Percentiles rank a stretch among this genome's conserved stretches.
Conservation (phyloP, 2,888 invertebrate genomes). For the Myopa tessellatipennis region DNA sequence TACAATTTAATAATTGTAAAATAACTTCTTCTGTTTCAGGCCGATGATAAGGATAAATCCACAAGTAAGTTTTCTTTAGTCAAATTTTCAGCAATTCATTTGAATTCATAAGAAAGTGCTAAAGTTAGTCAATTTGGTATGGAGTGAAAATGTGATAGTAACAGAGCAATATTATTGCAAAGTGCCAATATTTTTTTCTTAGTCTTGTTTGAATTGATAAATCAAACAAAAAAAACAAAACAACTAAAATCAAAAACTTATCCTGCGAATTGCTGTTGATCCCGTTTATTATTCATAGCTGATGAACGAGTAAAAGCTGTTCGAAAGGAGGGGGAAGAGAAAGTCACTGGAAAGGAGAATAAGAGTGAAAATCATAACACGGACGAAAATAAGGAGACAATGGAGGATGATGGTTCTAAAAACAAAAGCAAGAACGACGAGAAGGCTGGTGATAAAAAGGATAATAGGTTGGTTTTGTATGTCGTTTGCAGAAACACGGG, state of each 20-base stretch:
- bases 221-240: constrained; percentile 29
- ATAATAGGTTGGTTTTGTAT: constrained; percentile 71
- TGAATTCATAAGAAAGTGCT: background rate
- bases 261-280: constrained; percentile 41
- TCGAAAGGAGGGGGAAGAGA: constrained; percentile 38
- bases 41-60: constrained; percentile 71
- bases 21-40: constrained; percentile 50
- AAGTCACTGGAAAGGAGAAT: constrained; percentile 43
- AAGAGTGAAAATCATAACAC: constrained; percentile 50
- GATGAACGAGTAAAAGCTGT: constrained; percentile 34
- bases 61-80: constrained; percentile 70
- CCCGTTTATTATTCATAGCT: constrained; percentile 39
- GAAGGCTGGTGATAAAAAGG: constrained; percentile 69
- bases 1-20: background rate
- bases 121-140: background rate
- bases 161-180: background rate
- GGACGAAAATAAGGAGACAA: constrained; percentile 56
- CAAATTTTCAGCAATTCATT: background rate
- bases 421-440: constrained; percentile 65
- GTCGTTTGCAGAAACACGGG: constrained; percentile 6
- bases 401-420: constrained; percentile 54
- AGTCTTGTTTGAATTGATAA: background rate
- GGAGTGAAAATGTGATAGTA: background rate
- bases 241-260: constrained; percentile 41
- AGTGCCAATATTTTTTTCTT: background rate